Base-by-base conservation (phyloP, 2,888 invertebrate species). In the Microplitis deprimator region DNA sequence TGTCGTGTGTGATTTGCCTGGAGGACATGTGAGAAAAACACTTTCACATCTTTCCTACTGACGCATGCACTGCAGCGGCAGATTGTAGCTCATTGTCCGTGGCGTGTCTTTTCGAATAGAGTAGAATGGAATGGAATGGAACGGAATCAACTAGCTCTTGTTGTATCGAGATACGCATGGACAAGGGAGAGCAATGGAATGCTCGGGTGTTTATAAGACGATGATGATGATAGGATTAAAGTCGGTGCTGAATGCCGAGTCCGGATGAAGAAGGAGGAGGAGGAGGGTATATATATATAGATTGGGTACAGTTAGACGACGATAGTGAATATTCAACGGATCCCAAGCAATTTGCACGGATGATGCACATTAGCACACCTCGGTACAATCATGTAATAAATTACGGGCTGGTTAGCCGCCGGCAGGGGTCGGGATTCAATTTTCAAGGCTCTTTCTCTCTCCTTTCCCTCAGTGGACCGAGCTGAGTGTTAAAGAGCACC, bases 381-480 rank as follows among this genome's bases (percentile, higher is more conserved):
- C 64, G 16, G 73, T 73, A 73, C 73, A 77, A 77, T 73, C 38
- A 50, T 40, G 62, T 69, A 64, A 77, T 77, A 73, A 73, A 77
- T 77, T 69, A 69, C 65, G 7, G 59, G 68, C 73, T 65, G 59
- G 77, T 77, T 73, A 73, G 73, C 61, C 68, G 61, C 68, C 39
- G 64, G 38, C 61, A 68, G 68, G 64, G 50, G 67, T 61, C 39
- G 69, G 41, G 69, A 73, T 69, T 77, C 61, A 68, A 65, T 77
- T 76, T 77, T 76, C 67, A 59, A 76, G 8, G 75, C 71, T n/a
- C 38, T 61, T 39, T 59, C 50, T 75, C 39, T 8, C 68, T 67
- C 29, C 59, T 67, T 41, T 41, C 68, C 70, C 20, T 69, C 20
- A 38, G n/a, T 41, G 17, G 5, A 20, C 60, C 41, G 29, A 16